These are phyloP conservation scores for Huso huso DNA, from an alignment of 2,797 vertebrate genomes.

Conservation along the genomic window DNA sequence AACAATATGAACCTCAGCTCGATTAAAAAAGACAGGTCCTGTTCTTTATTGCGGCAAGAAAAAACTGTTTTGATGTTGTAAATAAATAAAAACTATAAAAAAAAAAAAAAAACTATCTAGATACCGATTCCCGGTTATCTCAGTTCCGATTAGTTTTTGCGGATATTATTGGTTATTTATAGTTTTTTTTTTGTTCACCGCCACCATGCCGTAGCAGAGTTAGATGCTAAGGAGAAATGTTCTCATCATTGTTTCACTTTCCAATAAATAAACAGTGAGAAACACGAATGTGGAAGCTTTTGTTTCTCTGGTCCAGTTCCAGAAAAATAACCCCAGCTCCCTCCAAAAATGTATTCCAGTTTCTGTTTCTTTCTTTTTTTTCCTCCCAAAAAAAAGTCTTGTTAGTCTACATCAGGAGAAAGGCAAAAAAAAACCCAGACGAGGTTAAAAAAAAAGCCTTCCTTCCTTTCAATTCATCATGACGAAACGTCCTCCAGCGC, in stretches of 20 bases:
- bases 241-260: constrained; percentile 54
- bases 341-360: constrained; percentile 18
- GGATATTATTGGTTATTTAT: constrained; percentile 66
- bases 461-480: constrained; percentile 62
- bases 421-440: constrained; percentile 40
- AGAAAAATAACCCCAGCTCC: background rate
- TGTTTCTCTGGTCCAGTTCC: background rate
- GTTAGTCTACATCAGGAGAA: constrained; percentile 49
- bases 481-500: constrained; percentile 56
- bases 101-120: constrained; percentile 24
- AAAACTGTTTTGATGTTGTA: constrained; percentile 22
- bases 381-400: constrained; percentile 30
- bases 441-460: constrained; percentile 50
- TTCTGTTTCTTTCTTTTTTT: constrained; percentile 22
- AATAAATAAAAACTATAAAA: constrained; percentile 19
- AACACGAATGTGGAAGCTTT: background rate
- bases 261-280: background rate
- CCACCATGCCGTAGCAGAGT: constrained; percentile 41
- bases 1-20: background rate
- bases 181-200: constrained; percentile 61
- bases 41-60: background rate
- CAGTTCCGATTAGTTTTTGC: constrained; percentile 64
- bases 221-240: constrained; percentile 42
- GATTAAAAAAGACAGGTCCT: background rate
- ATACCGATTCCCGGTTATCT: constrained; percentile 54